Conservation (phyloP, 2,888 invertebrate species). For the Rhogogaster chlorosoma region DNA sequence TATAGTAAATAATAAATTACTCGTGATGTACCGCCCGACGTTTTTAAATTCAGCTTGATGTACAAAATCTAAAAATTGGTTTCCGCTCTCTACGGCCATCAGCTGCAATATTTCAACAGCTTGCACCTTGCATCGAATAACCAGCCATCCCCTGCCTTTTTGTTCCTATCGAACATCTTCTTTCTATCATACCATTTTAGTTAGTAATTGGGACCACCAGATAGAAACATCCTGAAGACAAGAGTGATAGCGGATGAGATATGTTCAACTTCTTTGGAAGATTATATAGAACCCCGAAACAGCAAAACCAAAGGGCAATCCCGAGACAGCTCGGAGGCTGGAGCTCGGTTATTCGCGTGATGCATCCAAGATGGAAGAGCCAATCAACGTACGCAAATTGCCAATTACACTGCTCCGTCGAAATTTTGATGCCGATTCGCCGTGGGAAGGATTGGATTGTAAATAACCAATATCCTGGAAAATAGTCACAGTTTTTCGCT, state of each 20-base stretch:
- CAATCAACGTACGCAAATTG: constrained; percentile 36
- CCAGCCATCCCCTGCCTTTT: background rate
- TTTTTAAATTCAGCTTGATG: constrained; percentile 22
- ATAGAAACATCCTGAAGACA: background rate
- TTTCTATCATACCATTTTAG: constrained; percentile 14
- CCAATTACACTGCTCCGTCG: constrained; percentile 5
- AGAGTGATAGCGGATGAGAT: background rate
- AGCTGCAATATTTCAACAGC: constrained; percentile 10
- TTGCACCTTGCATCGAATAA: constrained; percentile 28
- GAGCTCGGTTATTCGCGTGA: background rate
- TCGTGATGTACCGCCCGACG: background rate
- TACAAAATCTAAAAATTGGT: constrained; percentile 31
- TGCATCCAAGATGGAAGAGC: constrained; percentile 8
- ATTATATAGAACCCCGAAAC: background rate
- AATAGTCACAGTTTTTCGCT: background rate
- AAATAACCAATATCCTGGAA: constrained; percentile 26
- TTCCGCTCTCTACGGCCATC: constrained; percentile 27
- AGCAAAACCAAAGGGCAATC: background rate
- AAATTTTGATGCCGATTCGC: background rate
- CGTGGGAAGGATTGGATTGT: constrained; percentile 3
- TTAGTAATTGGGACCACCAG: background rate
- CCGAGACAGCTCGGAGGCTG: background rate
- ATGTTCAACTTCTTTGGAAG: background rate
- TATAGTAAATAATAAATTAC: background rate
- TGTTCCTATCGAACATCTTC: constrained; percentile 24